Conservation (phyloP, 2,888 invertebrate species). For the Cantharis lateralis region DNA sequence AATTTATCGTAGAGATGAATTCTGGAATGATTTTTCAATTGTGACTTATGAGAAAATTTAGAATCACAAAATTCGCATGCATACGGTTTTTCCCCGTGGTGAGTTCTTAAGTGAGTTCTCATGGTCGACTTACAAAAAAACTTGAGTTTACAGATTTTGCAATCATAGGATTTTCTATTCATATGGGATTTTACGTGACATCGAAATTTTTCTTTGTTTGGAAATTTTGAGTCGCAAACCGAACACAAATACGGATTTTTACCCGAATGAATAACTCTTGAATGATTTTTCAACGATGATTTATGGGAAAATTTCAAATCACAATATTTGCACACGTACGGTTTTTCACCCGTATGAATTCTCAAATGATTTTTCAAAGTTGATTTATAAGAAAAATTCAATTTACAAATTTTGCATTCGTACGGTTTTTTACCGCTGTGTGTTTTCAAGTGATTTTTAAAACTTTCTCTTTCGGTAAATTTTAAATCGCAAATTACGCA, state of each 20-base stretch:
- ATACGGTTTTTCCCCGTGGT: neutral
- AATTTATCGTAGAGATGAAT: neutral
- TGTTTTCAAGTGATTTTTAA: neutral
- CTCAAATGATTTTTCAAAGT: neutral
- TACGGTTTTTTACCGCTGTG: neutral
- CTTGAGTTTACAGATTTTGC: neutral
- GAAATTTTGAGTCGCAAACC: neutral
- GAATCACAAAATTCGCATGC: neutral
- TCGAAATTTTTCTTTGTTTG: neutral
- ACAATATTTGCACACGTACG: neutral
- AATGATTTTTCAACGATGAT: neutral
- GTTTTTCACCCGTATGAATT: neutral
- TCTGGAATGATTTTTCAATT: neutral
- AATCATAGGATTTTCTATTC: neutral
- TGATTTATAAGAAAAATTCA: neutral
- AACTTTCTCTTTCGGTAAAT: neutral
- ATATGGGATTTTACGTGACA: neutral
- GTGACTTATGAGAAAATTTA: neutral
- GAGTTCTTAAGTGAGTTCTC: neutral
- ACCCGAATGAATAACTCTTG: neutral
- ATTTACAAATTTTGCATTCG: neutral
- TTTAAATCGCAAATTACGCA: neutral
- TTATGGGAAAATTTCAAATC: neutral
- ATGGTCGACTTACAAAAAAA: neutral
- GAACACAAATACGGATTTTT: neutral